Conservation (phyloP, 2,797 vertebrate genomes). For the Synanceia verrucosa region DNA sequence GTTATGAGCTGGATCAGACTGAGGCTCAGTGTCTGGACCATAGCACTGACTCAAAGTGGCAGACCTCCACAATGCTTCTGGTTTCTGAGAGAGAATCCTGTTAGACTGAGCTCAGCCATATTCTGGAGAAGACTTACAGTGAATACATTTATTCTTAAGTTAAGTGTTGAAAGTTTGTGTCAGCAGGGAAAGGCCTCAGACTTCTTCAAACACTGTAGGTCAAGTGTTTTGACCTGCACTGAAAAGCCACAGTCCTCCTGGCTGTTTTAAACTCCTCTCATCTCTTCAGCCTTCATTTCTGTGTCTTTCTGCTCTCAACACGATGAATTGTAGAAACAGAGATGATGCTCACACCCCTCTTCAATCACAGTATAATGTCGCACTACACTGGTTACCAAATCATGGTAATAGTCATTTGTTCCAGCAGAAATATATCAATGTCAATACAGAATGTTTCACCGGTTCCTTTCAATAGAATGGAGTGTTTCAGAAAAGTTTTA, state of each 20-base stretch:
- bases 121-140: not conserved
- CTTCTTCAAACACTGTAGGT: not conserved
- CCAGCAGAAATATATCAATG: constrained; percentile 4
- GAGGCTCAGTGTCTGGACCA: not conserved
- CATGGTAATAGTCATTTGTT: constrained; percentile 3
- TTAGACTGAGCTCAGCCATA: not conserved
- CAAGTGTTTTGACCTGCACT: not conserved
- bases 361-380: constrained; percentile 10
- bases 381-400: constrained; percentile 7
- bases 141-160: not conserved
- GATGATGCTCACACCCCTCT: not conserved
- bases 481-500: not conserved
- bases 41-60: not conserved
- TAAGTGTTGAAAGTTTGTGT: not conserved
- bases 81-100: not conserved
- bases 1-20: not conserved
- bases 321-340: not conserved
- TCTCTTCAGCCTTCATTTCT: not conserved
- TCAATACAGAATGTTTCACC: not conserved
- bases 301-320: not conserved
- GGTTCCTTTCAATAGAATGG: not conserved
- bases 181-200: not conserved
- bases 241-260: not conserved
- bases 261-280: not conserved
- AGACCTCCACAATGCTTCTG: not conserved